Percentiles rank a stretch among this genome's conserved stretches.
phyloP scores from a whole-genome alignment of 2,888 invertebrate species.

The Lasioglossum lativentre region DNA sequence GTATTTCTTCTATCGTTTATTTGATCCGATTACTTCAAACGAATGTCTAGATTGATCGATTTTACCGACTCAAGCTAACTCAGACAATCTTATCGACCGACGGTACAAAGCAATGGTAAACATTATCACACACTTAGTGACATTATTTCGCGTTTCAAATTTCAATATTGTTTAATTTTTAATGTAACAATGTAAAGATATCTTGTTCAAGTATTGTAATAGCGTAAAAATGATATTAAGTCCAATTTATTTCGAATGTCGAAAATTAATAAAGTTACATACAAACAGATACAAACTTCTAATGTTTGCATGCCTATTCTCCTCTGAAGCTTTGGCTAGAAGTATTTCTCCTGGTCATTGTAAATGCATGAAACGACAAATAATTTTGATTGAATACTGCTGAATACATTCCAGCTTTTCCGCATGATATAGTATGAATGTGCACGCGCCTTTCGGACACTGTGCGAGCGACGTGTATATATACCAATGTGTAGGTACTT shows the following conservation, averaged over 20 bases:
- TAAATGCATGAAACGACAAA: not conserved
- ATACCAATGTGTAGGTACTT: not conserved
- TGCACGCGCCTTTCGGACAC: not conserved
- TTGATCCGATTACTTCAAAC: not conserved
- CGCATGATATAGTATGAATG: not conserved
- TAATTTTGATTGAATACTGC: too few species aligned
- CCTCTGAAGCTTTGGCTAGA: not conserved
- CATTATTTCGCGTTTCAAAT: too few species aligned
- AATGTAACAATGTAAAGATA: not conserved
- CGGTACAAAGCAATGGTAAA: not conserved
- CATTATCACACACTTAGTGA: not conserved
- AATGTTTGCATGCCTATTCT: not conserved
- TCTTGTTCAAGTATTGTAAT: not conserved
- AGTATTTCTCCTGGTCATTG: not conserved
- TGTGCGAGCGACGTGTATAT: not conserved
- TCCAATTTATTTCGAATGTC: not conserved
- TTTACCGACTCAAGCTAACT: slow-evolving; percentile 5
- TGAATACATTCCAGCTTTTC: too few species aligned
- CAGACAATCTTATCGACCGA: not conserved
- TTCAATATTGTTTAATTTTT: too few species aligned
- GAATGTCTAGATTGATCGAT: not conserved
- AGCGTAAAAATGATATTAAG: too few species aligned
- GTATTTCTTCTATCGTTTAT: not conserved
- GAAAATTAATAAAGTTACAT: not conserved
- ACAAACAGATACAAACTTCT: too few species aligned